Evolutionary conservation across 2,888 invertebrate species (phyloP).

Genomic region (Amiota mariae): DNA sequence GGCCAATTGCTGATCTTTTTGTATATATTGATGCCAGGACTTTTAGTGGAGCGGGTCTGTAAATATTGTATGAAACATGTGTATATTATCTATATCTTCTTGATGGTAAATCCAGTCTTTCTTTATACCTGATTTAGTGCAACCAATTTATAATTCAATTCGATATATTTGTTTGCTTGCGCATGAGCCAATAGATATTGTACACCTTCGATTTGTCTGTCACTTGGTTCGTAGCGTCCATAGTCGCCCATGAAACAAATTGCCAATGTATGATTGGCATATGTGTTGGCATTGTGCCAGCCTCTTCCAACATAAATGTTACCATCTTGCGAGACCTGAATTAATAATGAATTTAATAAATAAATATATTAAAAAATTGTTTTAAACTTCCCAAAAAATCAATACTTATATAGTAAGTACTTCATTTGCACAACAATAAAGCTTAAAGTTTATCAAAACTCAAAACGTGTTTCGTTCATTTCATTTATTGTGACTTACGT

Average conservation of each 20-base stretch:
- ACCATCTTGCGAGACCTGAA: slow-evolving; percentile 76
- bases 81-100: not conserved
- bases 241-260: slow-evolving; percentile 76
- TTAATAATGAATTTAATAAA: slow-evolving; percentile 11
- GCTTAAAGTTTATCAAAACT: no score
- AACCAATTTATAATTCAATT: slow-evolving; percentile 74
- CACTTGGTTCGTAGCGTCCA: slow-evolving; percentile 70
- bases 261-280: slow-evolving; percentile 74
- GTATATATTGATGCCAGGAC: slow-evolving; percentile 75
- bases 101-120: not conserved
- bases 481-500: slow-evolving; percentile 61
- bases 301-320: slow-evolving; percentile 76
- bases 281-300: slow-evolving; percentile 75
- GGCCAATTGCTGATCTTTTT: slow-evolving; percentile 75
- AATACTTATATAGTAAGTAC: not conserved
- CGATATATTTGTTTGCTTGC: slow-evolving; percentile 71
- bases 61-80: slow-evolving; percentile 21
- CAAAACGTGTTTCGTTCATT: not conserved
- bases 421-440: no score
- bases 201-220: slow-evolving; percentile 74
- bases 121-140: slow-evolving; percentile 75
- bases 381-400: slow-evolving; percentile 26
- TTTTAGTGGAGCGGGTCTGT: slow-evolving; percentile 72
- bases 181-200: slow-evolving; percentile 73
- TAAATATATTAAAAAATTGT: slow-evolving; percentile 8